Conservation (phyloP, 2,113 vertebrate genomes). For the Romanogobio albipinnatus region DNA sequence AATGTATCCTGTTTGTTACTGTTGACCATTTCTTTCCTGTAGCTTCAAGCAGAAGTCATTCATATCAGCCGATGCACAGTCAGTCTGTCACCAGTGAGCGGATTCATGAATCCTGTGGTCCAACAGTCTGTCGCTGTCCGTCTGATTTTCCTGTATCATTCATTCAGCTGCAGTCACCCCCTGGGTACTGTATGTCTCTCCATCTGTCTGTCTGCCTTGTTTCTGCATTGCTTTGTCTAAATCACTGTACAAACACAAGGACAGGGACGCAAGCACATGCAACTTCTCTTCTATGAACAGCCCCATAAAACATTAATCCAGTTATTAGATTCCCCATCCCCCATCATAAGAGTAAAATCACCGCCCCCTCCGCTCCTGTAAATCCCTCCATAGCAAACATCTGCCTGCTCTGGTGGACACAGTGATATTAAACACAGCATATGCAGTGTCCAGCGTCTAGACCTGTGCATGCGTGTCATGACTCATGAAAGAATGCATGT, state of each 20-base stretch:
- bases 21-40: conserved; percentile 43
- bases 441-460: neutral
- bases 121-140: conserved; percentile 58
- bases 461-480: neutral
- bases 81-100: conserved; percentile 18
- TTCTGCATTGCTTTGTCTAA: conserved; percentile 13
- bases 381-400: conserved; percentile 37
- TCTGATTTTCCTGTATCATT: conserved; percentile 22
- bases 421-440: conserved; percentile 1
- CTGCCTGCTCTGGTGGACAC: conserved; percentile 20
- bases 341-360: neutral
- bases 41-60: conserved; percentile 39
- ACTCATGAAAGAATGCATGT: neutral
- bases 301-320: neutral
- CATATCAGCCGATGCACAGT: neutral
- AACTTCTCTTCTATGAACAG: neutral
- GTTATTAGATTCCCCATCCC: conserved; percentile 29
- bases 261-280: neutral
- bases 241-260: neutral
- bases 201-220: neutral
- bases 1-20: conserved; percentile 18
- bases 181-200: neutral
- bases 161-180: conserved; percentile 39
- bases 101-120: conserved; percentile 50
- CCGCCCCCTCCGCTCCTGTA: neutral